Conservation (phyloP, 2,113 vertebrate genomes). For the Hepsetus odoe region DNA sequence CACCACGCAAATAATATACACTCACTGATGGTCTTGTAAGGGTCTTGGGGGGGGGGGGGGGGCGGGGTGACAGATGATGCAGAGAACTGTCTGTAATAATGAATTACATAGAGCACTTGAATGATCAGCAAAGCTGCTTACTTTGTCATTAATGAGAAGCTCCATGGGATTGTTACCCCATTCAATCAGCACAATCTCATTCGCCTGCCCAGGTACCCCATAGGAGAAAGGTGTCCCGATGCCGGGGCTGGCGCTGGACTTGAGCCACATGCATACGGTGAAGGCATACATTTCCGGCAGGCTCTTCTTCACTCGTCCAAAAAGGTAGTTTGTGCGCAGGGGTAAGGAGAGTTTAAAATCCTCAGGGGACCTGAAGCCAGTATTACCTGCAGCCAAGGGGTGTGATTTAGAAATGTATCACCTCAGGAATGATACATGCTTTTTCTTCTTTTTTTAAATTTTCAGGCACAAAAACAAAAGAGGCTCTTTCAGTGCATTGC, state of each 20-base stretch:
- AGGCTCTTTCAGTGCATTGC: neutral
- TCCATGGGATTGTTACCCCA: constrained; percentile 98
- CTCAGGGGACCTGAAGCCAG: constrained; percentile 90
- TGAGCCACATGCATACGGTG: constrained; percentile 96
- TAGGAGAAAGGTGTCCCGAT: constrained; percentile 97
- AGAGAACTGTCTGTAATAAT: too few relatives aligned
- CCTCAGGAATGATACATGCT: constrained; percentile 7
- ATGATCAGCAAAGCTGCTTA: constrained; percentile 63
- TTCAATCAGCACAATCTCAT: constrained; percentile 97
- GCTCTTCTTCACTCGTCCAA: constrained; percentile 93
- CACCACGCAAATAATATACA: too few relatives aligned
- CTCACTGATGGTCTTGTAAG: too few relatives aligned
- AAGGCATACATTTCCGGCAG: constrained; percentile 96
- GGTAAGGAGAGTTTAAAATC: constrained; percentile 90
- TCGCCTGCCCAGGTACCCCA: constrained; percentile 92
- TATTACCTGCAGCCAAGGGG: constrained; percentile 70
- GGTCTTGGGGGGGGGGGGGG: too few relatives aligned
- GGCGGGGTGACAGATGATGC: too few relatives aligned
- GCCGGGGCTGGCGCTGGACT: constrained; percentile 88
- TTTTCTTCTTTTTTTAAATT: too few relatives aligned
- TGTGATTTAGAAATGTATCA: constrained; percentile 37
- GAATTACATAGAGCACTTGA: too few relatives aligned
- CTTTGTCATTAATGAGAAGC: constrained; percentile 96
- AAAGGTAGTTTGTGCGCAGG: constrained; percentile 89
- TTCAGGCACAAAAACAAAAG: constrained; percentile 9